These are phyloP conservation scores for Crepidodera aurea DNA, from an alignment of 2,888 invertebrate genomes.

Conservation along the genomic window DNA sequence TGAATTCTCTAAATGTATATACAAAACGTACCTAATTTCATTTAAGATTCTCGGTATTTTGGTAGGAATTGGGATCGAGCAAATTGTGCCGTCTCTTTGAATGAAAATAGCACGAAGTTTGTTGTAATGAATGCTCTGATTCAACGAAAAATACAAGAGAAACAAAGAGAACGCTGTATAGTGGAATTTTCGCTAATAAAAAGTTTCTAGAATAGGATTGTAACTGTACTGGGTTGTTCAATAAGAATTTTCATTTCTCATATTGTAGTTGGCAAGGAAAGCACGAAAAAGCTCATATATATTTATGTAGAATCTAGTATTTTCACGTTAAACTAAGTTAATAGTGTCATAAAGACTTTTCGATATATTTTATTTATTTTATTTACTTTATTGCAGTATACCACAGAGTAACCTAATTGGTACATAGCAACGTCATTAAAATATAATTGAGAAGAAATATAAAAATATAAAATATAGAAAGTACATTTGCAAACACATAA, in stretches of 20 bases:
- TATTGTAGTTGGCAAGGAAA: too few species aligned
- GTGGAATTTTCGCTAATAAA: conserved; percentile 5
- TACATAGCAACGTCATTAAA: too few species aligned
- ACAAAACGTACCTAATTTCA: conserved; percentile 13
- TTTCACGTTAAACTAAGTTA: too few species aligned
- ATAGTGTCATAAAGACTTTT: too few species aligned
- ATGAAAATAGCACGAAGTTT: conserved; percentile 13
- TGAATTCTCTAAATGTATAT: conserved; percentile 12
- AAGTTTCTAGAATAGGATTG: conserved; percentile 6
- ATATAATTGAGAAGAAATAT: too few species aligned
- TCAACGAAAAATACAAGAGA: conserved; percentile 7
- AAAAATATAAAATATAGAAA: too few species aligned
- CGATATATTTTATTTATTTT: too few species aligned
- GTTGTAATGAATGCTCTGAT: conserved; percentile 15
- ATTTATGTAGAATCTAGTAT: too few species aligned
- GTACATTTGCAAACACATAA: too few species aligned
- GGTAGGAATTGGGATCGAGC: not conserved
- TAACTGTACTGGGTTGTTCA: not conserved
- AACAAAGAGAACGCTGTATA: conserved; percentile 7
- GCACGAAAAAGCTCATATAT: too few species aligned
- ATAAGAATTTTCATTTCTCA: not conserved
- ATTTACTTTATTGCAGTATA: too few species aligned
- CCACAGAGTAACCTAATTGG: too few species aligned
- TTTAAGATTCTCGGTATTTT: conserved; percentile 17
- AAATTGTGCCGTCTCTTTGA: conserved; percentile 24